A percentile compares a stretch with the other conserved stretches of the same genome.
phyloP scores from a whole-genome alignment of 2,113 vertebrate genomes.

The Mohoua ochrocephala region DNA sequence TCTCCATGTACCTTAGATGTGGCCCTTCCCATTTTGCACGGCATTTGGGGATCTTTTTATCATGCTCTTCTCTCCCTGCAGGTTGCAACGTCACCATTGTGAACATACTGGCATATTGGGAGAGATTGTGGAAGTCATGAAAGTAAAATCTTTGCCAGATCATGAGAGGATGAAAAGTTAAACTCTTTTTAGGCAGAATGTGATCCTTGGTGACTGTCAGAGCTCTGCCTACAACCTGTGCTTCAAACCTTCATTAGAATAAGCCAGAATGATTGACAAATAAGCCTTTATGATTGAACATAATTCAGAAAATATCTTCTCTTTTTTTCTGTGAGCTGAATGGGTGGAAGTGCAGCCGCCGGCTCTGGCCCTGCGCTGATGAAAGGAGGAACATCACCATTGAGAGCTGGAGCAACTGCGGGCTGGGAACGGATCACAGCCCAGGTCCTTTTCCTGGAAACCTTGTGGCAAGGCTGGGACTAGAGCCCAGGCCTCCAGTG shows the following conservation, averaged over 20 bases:
- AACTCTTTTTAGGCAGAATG: neutral
- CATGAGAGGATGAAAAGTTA: neutral
- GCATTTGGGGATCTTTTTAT: neutral
- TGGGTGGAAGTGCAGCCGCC: neutral
- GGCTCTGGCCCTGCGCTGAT: neutral
- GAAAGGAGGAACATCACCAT: accelerated
- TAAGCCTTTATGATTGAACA: neutral
- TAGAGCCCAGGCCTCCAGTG: neutral
- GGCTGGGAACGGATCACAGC: neutral
- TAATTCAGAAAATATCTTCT: neutral
- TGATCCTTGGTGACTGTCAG: neutral
- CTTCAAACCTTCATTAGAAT: neutral
- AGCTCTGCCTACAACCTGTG: neutral
- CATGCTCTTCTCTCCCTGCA: neutral
- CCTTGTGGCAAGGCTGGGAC: neutral
- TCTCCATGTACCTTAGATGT: neutral
- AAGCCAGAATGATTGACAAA: neutral
- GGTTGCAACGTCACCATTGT: constrained; percentile 52
- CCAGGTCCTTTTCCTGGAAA: constrained; percentile 10
- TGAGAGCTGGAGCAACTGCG: neutral
- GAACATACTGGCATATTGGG: neutral
- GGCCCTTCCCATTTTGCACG: neutral
- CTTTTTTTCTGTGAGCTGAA: neutral
- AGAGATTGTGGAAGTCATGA: neutral
- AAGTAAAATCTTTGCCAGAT: neutral